Conservation (phyloP, 2,888 invertebrate genomes). For the Mycalesis mineus region DNA sequence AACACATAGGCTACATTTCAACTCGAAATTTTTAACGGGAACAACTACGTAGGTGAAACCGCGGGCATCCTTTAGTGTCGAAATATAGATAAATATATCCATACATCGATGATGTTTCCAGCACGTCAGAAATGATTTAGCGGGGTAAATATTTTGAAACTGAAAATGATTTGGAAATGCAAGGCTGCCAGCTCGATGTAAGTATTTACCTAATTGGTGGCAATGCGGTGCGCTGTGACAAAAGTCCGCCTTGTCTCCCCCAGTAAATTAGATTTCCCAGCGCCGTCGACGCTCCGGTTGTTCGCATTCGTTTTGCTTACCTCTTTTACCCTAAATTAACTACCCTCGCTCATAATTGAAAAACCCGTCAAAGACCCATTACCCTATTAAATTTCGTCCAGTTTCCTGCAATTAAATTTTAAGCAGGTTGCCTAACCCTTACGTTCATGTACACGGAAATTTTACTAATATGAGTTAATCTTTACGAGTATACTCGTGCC, state of each 20-base stretch:
- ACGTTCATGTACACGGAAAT: background rate
- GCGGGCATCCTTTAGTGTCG: too few species aligned
- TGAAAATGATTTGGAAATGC: conserved; percentile 62
- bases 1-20: too few species aligned
- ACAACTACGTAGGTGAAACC: too few species aligned
- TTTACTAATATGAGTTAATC: background rate
- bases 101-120: too few species aligned
- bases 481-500: background rate
- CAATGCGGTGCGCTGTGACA: conserved; percentile 59
- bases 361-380: conserved; percentile 43
- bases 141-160: conserved; percentile 44
- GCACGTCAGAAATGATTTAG: too few species aligned
- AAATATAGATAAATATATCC: too few species aligned
- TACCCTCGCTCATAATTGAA: conserved; percentile 55
- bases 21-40: too few species aligned
- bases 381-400: conserved; percentile 28
- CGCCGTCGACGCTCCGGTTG: conserved; percentile 31
- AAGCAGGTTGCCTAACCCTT: background rate
- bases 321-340: conserved; percentile 71
- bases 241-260: conserved; percentile 57
- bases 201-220: conserved; percentile 71
- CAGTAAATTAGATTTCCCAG: conserved; percentile 65
- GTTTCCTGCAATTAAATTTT: conserved; percentile 19
- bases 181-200: conserved; percentile 39
- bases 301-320: conserved; percentile 55